A percentile compares a stretch with the other conserved stretches of the same genome.
These are phyloP conservation scores for Eupithecia exiguata DNA, from an alignment of 2,888 invertebrate species.

Conservation along the genomic window DNA sequence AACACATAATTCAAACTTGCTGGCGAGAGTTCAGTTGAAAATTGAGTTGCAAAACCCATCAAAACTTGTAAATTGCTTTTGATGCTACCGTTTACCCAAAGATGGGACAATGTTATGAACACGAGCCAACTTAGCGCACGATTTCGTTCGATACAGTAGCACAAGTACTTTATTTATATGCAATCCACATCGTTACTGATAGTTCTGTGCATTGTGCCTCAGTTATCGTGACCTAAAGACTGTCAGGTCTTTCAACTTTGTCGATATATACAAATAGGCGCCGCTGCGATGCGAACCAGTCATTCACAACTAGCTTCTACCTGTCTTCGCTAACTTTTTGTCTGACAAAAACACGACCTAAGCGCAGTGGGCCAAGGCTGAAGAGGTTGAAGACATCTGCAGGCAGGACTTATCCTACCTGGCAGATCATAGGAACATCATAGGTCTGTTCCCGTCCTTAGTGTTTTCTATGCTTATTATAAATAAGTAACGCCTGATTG, in stretches of 20 bases:
- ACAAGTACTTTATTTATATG: neutral
- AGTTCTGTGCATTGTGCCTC: neutral
- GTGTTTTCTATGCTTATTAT: too few species aligned
- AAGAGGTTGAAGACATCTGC: too few species aligned
- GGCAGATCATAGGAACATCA: too few species aligned
- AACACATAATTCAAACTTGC: neutral
- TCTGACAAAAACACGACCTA: neutral
- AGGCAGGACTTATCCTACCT: too few species aligned
- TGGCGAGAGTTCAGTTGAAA: neutral
- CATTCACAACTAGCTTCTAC: neutral
- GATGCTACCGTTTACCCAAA: neutral
- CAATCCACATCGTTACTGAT: neutral
- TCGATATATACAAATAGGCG: neutral
- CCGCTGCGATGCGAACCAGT: too few species aligned
- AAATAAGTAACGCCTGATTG: too few species aligned
- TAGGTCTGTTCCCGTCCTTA: too few species aligned
- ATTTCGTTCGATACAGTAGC: neutral
- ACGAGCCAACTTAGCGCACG: neutral
- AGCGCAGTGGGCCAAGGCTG: too few species aligned
- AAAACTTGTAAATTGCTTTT: neutral
- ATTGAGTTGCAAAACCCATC: neutral
- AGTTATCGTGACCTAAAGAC: constrained; percentile 1
- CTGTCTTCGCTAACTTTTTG: neutral
- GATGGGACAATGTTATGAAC: neutral
- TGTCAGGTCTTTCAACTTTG: constrained; percentile 3